Conservation (phyloP, 2,888 invertebrate genomes). For the Trissolcus japonicus region DNA sequence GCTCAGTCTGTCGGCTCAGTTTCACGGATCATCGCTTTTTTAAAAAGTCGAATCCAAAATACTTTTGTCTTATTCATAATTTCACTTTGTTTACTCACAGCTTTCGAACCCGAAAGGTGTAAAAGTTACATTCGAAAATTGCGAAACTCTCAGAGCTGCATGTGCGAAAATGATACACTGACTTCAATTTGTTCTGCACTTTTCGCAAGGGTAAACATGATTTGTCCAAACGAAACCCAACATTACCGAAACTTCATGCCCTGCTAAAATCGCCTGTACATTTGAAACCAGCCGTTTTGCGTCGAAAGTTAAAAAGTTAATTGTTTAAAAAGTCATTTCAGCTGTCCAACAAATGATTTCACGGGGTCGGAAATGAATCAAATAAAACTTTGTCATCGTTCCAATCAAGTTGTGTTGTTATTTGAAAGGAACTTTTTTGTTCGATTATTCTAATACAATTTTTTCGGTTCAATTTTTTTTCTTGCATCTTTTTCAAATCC, state of each 20-base stretch:
- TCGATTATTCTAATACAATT: no score
- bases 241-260: not conserved
- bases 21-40: slow-evolving; percentile 54
- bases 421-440: no score
- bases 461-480: no score
- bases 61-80: slow-evolving; percentile 37
- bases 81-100: slow-evolving; percentile 30
- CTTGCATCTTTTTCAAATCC: no score
- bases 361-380: no score
- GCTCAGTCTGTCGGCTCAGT: slow-evolving; percentile 39
- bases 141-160: not conserved
- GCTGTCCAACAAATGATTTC: no score
- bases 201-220: not conserved
- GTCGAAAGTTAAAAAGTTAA: no score
- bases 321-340: no score
- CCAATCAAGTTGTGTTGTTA: no score
- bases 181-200: not conserved
- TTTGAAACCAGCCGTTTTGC: no score
- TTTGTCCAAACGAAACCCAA: not conserved
- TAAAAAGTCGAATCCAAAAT: slow-evolving; percentile 45
- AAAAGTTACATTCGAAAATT: not conserved
- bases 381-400: no score
- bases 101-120: not conserved
- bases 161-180: not conserved
- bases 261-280: no score